A percentile compares a stretch with the other conserved stretches of the same genome.
phyloP scores from a whole-genome alignment of 2,888 invertebrate genomes.

The Limulus polyphemus region DNA sequence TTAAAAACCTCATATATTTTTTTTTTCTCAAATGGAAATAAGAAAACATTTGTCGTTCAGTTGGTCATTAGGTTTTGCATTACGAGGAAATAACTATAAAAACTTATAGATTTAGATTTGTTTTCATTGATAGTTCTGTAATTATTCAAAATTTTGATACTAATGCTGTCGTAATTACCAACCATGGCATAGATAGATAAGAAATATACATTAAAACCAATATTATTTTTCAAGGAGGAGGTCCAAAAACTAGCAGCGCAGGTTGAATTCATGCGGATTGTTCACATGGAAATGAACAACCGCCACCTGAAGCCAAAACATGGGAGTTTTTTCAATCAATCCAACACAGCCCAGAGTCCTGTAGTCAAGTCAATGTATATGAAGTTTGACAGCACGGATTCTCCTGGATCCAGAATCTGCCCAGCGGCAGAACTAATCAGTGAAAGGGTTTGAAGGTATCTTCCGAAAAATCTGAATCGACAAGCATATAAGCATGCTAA shows the following conservation, averaged over 20 bases:
- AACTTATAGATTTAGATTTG: no score
- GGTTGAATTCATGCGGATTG: slow-evolving; percentile 86
- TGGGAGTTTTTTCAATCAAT: slow-evolving; percentile 18
- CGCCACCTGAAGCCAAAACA: slow-evolving; percentile 59
- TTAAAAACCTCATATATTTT: no score
- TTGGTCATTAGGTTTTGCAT: no score
- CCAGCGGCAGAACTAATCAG: slow-evolving; percentile 30
- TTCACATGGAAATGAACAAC: slow-evolving; percentile 86
- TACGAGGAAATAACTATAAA: no score
- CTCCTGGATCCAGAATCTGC: slow-evolving; percentile 28
- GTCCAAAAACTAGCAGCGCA: slow-evolving; percentile 80
- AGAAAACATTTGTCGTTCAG: no score
- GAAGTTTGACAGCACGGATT: slow-evolving; percentile 29
- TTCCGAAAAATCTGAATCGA: background rate
- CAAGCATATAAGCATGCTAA: background rate
- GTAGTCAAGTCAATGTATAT: slow-evolving; percentile 29
- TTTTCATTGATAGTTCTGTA: no score
- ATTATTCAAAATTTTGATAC: no score
- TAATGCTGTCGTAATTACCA: no score
- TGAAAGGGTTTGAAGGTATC: slow-evolving; percentile 26
- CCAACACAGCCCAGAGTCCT: slow-evolving; percentile 25
- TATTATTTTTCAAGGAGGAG: slow-evolving; percentile 53
- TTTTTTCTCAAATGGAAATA: no score
- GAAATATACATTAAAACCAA: background rate
- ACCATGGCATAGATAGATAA: no score